These are phyloP conservation scores for Gyrodactylus salaris DNA, from an alignment of 1,140 invertebrate genomes.

Conservation along the genomic window DNA sequence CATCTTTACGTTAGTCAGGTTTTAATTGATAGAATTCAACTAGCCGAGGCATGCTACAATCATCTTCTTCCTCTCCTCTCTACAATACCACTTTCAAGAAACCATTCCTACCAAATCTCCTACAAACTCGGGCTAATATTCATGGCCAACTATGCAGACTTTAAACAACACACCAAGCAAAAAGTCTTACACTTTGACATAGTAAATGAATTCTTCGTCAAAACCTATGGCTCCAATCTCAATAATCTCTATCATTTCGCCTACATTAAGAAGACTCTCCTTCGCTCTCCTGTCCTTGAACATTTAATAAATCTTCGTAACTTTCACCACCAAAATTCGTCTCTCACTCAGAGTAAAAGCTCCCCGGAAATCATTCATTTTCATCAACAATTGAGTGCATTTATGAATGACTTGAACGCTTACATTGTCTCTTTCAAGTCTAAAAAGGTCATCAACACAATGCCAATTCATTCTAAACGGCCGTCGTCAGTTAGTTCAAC, in stretches of 20 bases:
- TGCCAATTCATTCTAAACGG: too few species aligned
- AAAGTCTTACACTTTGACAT: neutral
- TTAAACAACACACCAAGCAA: neutral
- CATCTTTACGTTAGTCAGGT: neutral
- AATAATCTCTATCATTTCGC: neutral
- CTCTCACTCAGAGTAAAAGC: neutral
- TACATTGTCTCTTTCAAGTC: too few species aligned
- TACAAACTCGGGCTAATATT: neutral
- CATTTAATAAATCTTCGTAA: neutral
- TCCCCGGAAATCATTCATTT: neutral
- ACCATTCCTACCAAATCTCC: neutral
- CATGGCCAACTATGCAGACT: neutral
- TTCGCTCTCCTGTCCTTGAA: neutral
- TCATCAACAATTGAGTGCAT: neutral
- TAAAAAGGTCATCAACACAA: too few species aligned
- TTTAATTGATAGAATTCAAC: neutral
- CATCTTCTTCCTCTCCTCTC: neutral
- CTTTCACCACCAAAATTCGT: too few species aligned
- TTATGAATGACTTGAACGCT: neutral
- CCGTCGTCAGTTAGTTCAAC: too few species aligned
- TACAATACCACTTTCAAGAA: neutral
- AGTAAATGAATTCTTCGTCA: neutral
- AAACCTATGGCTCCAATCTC: neutral
- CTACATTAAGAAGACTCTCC: neutral
- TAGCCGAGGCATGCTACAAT: neutral